A percentile compares a stretch with the other conserved stretches of the same genome.
Conservation (phyloP, 2,113 vertebrate species). For the Callospermophilus lateralis region DNA sequence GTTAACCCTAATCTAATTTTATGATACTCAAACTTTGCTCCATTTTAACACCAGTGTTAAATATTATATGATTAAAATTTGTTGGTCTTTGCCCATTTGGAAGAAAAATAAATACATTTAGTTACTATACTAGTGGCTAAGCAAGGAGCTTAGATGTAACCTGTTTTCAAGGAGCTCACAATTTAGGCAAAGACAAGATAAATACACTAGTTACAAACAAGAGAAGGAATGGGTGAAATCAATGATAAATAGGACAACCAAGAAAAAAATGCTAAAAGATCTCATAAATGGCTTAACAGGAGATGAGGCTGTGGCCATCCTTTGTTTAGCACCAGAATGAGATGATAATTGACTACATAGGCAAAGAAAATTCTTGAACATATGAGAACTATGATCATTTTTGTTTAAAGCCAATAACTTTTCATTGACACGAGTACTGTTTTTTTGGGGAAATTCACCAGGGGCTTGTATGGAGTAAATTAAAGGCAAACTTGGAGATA, state of each 20-base stretch:
- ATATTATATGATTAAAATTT: slow-evolving; percentile 29
- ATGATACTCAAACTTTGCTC: slow-evolving; percentile 33
- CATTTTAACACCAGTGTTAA: not conserved
- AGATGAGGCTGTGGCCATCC: slow-evolving; percentile 24
- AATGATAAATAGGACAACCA: slow-evolving; percentile 20
- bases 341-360: not conserved
- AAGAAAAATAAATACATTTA: slow-evolving; percentile 29
- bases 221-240: not conserved
- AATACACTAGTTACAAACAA: slow-evolving; percentile 18
- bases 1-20: slow-evolving; percentile 33
- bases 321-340: slow-evolving; percentile 36
- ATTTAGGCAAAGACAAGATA: slow-evolving; percentile 47
- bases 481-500: slow-evolving; percentile 27
- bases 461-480: not conserved
- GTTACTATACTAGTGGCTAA: slow-evolving; percentile 15
- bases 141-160: slow-evolving; percentile 34
- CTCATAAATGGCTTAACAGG: slow-evolving; percentile 23
- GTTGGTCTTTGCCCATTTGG: slow-evolving; percentile 37
- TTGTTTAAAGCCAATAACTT: slow-evolving; percentile 53
- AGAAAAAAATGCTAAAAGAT: slow-evolving; percentile 25
- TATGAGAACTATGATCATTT: slow-evolving; percentile 24
- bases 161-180: slow-evolving; percentile 39
- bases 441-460: slow-evolving; percentile 34
- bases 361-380: slow-evolving; percentile 41
- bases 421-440: slow-evolving; percentile 1